These are phyloP conservation scores for Erpornis zantholeuca DNA, from an alignment of 2,113 vertebrate genomes.

Conservation along the genomic window DNA sequence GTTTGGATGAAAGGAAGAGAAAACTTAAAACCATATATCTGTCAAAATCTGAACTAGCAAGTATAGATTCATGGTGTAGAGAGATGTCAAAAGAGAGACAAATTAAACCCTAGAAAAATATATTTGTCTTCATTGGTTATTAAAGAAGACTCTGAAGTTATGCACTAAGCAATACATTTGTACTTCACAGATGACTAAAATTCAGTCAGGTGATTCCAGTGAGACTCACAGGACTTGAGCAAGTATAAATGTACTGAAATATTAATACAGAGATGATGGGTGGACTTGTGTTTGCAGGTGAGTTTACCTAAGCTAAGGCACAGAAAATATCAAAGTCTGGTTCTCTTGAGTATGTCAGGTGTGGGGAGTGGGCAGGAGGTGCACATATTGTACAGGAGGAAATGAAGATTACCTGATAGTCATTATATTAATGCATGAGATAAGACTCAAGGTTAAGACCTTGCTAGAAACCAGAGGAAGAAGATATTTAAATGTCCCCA, in stretches of 20 bases:
- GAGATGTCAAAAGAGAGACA: neutral
- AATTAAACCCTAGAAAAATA: neutral
- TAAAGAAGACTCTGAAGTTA: neutral
- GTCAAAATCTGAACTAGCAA: neutral
- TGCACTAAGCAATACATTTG: neutral
- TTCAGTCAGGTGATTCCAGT: neutral
- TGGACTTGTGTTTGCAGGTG: neutral
- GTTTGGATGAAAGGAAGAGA: neutral
- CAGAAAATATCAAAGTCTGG: neutral
- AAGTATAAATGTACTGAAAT: neutral
- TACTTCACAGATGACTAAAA: neutral
- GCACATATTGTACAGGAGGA: neutral
- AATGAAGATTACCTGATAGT: neutral
- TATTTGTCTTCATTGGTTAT: neutral
- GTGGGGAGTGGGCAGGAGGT: rapidly evolving
- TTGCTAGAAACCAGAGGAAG: neutral
- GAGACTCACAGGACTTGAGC: neutral
- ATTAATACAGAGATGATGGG: neutral
- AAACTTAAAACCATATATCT: neutral
- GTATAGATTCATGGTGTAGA: neutral
- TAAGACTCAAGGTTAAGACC: neutral
- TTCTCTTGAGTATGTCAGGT: neutral
- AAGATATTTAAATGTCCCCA: neutral
- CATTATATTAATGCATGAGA: neutral
- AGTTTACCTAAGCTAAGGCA: neutral